Evolutionary conservation across 2,113 vertebrate genomes (phyloP).

Genomic region (Pangasianodon hypophthalmus): DNA sequence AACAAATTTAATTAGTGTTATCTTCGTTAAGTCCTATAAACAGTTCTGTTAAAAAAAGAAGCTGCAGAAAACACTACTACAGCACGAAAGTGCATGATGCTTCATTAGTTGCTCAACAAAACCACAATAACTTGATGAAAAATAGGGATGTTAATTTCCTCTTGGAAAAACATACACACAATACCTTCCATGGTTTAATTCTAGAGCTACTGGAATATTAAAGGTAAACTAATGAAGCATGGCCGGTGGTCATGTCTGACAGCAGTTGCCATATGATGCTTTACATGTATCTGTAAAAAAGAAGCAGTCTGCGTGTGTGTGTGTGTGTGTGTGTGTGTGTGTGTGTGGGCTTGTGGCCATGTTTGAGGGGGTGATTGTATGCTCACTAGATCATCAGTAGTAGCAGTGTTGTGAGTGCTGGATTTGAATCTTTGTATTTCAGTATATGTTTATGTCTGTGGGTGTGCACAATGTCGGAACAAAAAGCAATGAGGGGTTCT

Average conservation of each 20-base stretch:
- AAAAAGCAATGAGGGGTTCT: background rate
- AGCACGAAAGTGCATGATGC: constrained; percentile 27
- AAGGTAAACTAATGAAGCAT: constrained; percentile 40
- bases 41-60: constrained; percentile 38
- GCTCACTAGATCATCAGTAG: background rate
- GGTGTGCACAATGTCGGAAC: constrained; percentile 3
- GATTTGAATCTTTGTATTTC: constrained; percentile 10
- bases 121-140: constrained; percentile 5
- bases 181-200: background rate
- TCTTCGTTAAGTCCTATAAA: constrained; percentile 26
- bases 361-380: background rate
- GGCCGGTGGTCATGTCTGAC: background rate
- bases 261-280: constrained; percentile 4
- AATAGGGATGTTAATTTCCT: background rate
- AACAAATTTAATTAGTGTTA: constrained; percentile 89
- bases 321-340: background rate
- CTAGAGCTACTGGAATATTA: constrained; percentile 6
- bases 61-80: constrained; percentile 41
- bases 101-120: constrained; percentile 40
- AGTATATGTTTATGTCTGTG: constrained; percentile 10
- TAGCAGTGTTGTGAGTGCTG: background rate
- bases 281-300: constrained; percentile 8
- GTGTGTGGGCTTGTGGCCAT: constrained; percentile 10
- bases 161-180: background rate
- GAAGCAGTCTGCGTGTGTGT: background rate